Evolutionary conservation across 2,797 vertebrate species (phyloP), one percentile per base, ranked within the genome.

Genomic region (Cephalopachus bancanus): DNA sequence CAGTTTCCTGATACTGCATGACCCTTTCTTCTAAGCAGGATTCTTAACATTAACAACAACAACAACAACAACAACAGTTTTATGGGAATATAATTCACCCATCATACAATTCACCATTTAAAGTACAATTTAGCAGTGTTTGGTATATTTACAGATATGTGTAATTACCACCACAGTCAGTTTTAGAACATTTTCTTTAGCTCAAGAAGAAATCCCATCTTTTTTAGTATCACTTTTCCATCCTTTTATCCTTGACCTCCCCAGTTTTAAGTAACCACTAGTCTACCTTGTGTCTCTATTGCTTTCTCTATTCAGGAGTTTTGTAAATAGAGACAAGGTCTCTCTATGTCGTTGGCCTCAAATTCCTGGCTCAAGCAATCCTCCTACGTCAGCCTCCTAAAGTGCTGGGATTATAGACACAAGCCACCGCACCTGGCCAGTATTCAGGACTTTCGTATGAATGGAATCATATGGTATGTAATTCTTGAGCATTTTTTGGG

Each of bases 121-220:
- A 88, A 91, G 10, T 22, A 51, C 3, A 55, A 16, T 71, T 84
- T 2, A 30, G 2, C 85, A n/a, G 16, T 33, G 93, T 85, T 81
- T 30, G 64, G 51, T 67, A 57, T 51, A 44, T 19, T 80, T 30
- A 83, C 65, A 64, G 55, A 57, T 49, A 53, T 3, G 7, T 6
- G 30, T 53, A 83, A 44, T 51, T 16, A 69, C 26, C 12, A 71
- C 74, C 72, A 79, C 1, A 85, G 64, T 72, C 33, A 71, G 83
- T 65, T 95, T 93, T 53, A 80, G 76, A 89, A 69, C 1, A 37
- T n/a, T 83, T 93, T 83, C 57, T 44, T 76, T n/a, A 20, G 28
- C 10, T 83, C 6, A 60, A n/a, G 67, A 76, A 33, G 22, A 86
- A 60, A 75, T 22, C 24, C 26, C 22, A 10, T 28, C 33, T 67